Base-by-base conservation (phyloP, 2,113 vertebrate genomes). In the Hippoglossus stenolepis region DNA sequence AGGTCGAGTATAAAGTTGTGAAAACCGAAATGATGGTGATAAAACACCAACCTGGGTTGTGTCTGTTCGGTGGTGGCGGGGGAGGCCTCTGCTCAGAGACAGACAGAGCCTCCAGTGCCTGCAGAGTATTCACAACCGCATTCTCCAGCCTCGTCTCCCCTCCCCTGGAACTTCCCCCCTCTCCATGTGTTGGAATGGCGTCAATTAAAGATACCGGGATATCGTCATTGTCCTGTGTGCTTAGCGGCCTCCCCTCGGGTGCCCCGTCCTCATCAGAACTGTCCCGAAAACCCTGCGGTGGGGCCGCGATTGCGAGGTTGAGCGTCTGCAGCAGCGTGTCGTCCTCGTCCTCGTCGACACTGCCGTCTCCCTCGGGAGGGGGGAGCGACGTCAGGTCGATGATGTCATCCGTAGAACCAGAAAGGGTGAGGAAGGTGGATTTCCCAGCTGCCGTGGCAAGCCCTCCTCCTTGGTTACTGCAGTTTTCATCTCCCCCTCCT, bases 371-470 rank as follows among this genome's bases (percentile, higher is more conserved):
- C 0, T 97, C 97, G 15, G 97, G 94, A 1, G 94, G 97, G 53
- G 97, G 97, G 77, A 99, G 95, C 2, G 96, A 95, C 0, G 97
- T 99, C 76, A 99, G 94, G 91, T 99, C 97, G 54, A 99, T 99
- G 90, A 99, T 99, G 89, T 99, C 97, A 74, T 98, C 97, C 0
- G 95, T 98, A 35, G 97, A 97, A 63, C 96, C 96, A 0, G 97
- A 97, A 47, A 98, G 90, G 23, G 83, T 92, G 59, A 98, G 96
- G 80, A 99, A 95, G 73, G 96, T 89, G 9, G 96, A 94, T 86
- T 96, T 96, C 80, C 85, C 92, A 1, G 89, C 77, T n/a, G 95
- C 74, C 12, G 95, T 94, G 60, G 95, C 90, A 20, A 83, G 18
- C 80, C 76, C 80, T 2, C 68, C 80, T 9, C 62, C 69, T 61